A percentile compares a stretch with the other conserved stretches of the same genome.
Evolutionary conservation across 2,113 vertebrate genomes (phyloP).

Genomic region (Etia nguti): DNA sequence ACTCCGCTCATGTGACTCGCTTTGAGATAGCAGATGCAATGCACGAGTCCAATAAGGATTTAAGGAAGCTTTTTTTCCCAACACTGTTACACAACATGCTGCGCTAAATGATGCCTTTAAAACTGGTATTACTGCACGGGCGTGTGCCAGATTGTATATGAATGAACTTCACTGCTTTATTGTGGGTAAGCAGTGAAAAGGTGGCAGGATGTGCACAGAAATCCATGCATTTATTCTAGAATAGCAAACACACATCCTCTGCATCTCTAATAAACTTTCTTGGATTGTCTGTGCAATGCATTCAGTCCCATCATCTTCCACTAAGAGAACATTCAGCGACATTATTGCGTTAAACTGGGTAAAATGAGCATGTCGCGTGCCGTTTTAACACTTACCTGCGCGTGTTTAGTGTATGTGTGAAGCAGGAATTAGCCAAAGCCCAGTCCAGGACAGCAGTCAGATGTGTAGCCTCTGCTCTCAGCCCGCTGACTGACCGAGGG

Average conservation of each 20-base stretch:
- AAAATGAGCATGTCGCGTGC: not conserved
- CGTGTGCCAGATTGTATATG: not conserved
- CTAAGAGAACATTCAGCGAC: not conserved
- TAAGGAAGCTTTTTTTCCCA: not conserved
- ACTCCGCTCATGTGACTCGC: constrained; percentile 42
- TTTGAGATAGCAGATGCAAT: not conserved
- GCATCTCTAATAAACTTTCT: not conserved
- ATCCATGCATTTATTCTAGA: not conserved
- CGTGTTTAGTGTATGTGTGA: not conserved
- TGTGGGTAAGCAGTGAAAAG: not conserved
- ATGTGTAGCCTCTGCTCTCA: not conserved
- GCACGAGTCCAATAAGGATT: not conserved
- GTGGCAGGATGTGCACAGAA: not conserved
- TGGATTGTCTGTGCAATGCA: not conserved
- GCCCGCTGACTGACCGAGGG: not conserved
- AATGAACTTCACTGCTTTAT: not conserved
- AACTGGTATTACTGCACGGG: not conserved
- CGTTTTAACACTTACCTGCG: constrained; percentile 23
- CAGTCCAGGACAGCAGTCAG: not conserved
- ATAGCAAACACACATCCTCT: not conserved
- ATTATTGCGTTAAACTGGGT: not conserved
- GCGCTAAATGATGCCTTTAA: not conserved
- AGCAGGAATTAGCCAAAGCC: constrained; percentile 15
- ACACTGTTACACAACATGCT: not conserved
- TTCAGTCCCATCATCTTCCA: not conserved